phyloP scores from a whole-genome alignment of 2,113 vertebrate species.

The Mystacornis crossleyi region DNA sequence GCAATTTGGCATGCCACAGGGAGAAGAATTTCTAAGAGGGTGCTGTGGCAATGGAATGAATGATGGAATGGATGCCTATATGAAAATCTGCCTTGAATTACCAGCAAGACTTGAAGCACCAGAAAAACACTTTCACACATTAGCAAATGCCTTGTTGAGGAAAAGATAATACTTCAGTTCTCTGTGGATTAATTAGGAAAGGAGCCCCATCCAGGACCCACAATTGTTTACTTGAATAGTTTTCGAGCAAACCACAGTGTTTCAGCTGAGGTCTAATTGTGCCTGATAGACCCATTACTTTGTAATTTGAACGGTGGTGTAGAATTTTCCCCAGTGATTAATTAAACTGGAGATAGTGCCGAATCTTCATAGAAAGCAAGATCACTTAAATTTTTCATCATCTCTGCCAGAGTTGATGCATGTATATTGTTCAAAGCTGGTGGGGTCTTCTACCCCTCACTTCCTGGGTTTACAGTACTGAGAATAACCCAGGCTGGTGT shows the following conservation, averaged over 20 bases:
- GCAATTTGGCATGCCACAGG: neutral
- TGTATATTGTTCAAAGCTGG: neutral
- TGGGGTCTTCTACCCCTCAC: neutral
- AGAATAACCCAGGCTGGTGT: slow-evolving; percentile 20
- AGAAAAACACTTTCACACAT: neutral
- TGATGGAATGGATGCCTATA: neutral
- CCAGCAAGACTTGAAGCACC: neutral
- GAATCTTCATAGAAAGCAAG: slow-evolving; percentile 59
- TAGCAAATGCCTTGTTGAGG: neutral
- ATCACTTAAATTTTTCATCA: slow-evolving; percentile 53
- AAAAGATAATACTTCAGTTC: slow-evolving; percentile 56
- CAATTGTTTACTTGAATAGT: slow-evolving; percentile 89
- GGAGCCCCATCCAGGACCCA: slow-evolving; percentile 60
- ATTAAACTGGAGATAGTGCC: slow-evolving; percentile 81
- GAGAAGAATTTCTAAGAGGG: neutral
- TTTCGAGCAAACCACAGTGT: slow-evolving; percentile 81
- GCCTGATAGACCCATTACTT: slow-evolving; percentile 86
- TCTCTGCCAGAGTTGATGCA: slow-evolving; percentile 17
- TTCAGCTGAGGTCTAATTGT: slow-evolving; percentile 86
- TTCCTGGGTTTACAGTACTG: slow-evolving; percentile 48
- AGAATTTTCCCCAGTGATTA: slow-evolving; percentile 81
- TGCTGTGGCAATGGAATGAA: neutral
- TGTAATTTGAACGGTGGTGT: slow-evolving; percentile 77
- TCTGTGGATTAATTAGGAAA: slow-evolving; percentile 83
- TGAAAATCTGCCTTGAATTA: neutral